Evolutionary conservation across 2,888 invertebrate genomes (phyloP), one percentile per base, ranked within the genome.

Genomic region (Cerastoderma edule): DNA sequence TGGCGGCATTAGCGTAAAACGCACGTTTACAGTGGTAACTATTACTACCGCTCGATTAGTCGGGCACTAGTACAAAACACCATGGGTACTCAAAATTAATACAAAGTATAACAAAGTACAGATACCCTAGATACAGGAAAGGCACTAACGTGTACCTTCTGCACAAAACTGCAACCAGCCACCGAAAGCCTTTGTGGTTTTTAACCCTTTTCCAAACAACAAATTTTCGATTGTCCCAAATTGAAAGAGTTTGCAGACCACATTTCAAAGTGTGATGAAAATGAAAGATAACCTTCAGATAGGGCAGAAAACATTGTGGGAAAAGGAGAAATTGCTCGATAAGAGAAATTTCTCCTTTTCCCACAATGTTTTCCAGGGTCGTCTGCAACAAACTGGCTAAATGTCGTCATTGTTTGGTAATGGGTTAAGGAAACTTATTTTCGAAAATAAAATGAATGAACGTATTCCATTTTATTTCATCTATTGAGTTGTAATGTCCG

Each of bases 241-340:
- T 28, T 56, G 22, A 56, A 56, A 56, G 56, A 8, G 16, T 13
- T 56, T 56, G 56, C 56, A 56, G 56, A 56, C 56, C 30, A 56
- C 56, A 56, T 30, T 28, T 28, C 24, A n/a, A n/a, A n/a, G n/a
- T n/a, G n/a, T n/a, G n/a, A n/a, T n/a, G n/a, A n/a, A n/a, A n/a
- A n/a, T n/a, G n/a, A n/a, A n/a, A n/a, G n/a, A n/a, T n/a, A n/a
- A n/a, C n/a, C n/a, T n/a, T n/a, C n/a, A n/a, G n/a, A 10, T 53
- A 22, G n/a, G 56, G 56, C 1, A 28, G 30, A 56, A 56, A 56
- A 56, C 56, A 56, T 28, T 28, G 30, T 56, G 56, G 30, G 56
- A 56, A 56, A 28, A 22, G 56, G 13, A 53, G 53, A 56, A 56
- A 56, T 28, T 56, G 56, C 30, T 56, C 16, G 27, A 6, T 30